Evolutionary conservation across 2,888 invertebrate genomes (phyloP), one percentile per base, ranked within the genome.

Genomic region (Coecobrya sp.): DNA sequence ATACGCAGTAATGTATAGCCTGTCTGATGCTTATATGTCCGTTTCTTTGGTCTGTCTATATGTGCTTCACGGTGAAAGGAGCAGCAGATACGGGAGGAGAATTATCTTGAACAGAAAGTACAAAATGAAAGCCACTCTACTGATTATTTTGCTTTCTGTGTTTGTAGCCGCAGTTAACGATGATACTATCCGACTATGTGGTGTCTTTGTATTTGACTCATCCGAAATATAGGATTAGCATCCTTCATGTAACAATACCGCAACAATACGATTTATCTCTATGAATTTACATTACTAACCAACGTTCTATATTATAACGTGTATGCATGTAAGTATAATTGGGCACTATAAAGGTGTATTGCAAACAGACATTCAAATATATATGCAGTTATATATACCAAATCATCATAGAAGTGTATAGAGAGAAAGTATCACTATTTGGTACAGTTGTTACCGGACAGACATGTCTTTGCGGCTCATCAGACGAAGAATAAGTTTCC

Each of bases 401-500:
- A 2, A 36, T 36, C 7, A 49, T 22, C n/a, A n/a, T 76, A 36
- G 16, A 49, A 49, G 16, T 73, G 30, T 55, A 30, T 36, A 68
- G 7, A 16, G 68, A 36, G 68, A 5, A 36, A 30, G 5, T 68
- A 68, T 68, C 11, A 25, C 62, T 68, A 16, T 68, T 36, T 42
- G 70, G 73, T 84, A 89, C 73, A 84, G 55, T 89, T 89, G 89
- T 84, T 90, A 90, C 85, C 59, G 93, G 87, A 85, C 81, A 93
- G 87, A 42, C 92, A 92, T 93, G 93, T 93, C 91, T 82, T 84
- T 92, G 92, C 92, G 92, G 94, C 88, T 92, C 92, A 92, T 91
- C 93, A 93, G 92, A 89, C 84, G 68, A 92, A 92, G 93, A 93
- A 93, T 93, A 94, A 94, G 93, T 93, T 93, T 94, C 94, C 94